Evolutionary conservation across 1,140 invertebrate genomes (phyloP), one percentile per base, ranked within the genome.

Genomic region (Drosophila bipectinata): DNA sequence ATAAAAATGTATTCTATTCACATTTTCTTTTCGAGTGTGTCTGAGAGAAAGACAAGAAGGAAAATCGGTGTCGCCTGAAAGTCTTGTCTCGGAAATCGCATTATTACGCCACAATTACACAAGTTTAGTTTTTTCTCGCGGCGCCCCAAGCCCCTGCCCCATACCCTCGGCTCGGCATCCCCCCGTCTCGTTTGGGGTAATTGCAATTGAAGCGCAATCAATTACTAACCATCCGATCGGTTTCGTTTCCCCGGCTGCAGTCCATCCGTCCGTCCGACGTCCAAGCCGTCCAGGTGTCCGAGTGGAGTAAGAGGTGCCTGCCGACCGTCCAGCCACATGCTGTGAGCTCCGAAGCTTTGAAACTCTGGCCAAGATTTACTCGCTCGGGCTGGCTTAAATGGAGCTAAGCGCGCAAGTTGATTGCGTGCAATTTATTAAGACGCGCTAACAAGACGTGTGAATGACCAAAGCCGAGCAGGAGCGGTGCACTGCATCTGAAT

Each of bases 351-450:
- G 67, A 44, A 47, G 52, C 63, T 64, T 59, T 41, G 44, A 41
- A 60, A 28, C 56, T 72, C 67, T 83, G 72, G 79, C 62, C 76
- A 89, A 89, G 84, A 89, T 89, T 83, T 88, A 88, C 84, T 88
- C 77, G 84, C 84, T 89, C 77, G 62, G 82, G 52, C 72, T 57
- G 78, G 66, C 84, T 89, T 83, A 83, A 89, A 87, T 87, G 83
- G 79, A 82, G 83, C 82, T 87, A 87, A 87, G 83, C 82, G 79
- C 83, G 61, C 87, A 69, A 77, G 60, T 90, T 90, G 87, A 90
- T 90, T 90, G 87, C 87, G 87, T 90, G 87, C 87, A 90, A 90
- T 90, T 90, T 90, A 90, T 90, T 90, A 90, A 90, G 87, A 87
- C 87, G 87, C 87, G 87, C 87, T 90, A 90, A 90, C 87, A 90